phyloP scores from a whole-genome alignment of 2,113 vertebrate species.

The Hippocampus abdominalis region DNA sequence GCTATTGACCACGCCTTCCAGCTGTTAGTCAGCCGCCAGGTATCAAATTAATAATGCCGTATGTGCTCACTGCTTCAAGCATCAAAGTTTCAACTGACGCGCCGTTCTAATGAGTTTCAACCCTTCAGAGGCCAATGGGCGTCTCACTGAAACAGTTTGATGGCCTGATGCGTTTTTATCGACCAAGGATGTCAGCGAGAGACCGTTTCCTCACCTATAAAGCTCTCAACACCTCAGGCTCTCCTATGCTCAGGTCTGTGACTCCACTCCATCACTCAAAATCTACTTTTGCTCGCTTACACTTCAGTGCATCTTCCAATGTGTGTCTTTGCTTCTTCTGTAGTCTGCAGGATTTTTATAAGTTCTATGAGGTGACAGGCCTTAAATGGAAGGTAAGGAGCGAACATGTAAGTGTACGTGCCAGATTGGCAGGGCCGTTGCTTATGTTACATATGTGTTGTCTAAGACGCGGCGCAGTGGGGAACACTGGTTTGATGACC shows the following conservation, averaged over 20 bases:
- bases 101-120: not conserved
- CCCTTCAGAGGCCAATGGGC: slow-evolving; percentile 78
- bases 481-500: slow-evolving; percentile 96
- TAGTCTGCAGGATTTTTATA: slow-evolving; percentile 93
- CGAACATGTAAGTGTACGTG: not conserved
- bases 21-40: slow-evolving; percentile 85
- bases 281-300: not conserved
- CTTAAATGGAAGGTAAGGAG: slow-evolving; percentile 92
- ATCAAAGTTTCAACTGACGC: not conserved
- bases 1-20: slow-evolving; percentile 89
- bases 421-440: not conserved
- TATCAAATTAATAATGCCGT: slow-evolving; percentile 35
- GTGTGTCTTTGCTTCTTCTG: slow-evolving; percentile 27
- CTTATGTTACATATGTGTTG: slow-evolving; percentile 8
- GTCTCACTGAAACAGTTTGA: slow-evolving; percentile 93
- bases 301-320: not conserved
- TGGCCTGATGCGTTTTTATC: slow-evolving; percentile 92
- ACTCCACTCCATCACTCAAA: not conserved
- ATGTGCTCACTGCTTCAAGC: not conserved
- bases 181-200: slow-evolving; percentile 84
- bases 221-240: slow-evolving; percentile 83
- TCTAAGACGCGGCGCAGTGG: slow-evolving; percentile 81
- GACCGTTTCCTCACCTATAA: slow-evolving; percentile 94
- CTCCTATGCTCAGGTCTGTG: slow-evolving; percentile 82
- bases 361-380: slow-evolving; percentile 92